Evolutionary conservation across 2,113 vertebrate genomes (phyloP).

Genomic region (Neomonachus schauinslandi): DNA sequence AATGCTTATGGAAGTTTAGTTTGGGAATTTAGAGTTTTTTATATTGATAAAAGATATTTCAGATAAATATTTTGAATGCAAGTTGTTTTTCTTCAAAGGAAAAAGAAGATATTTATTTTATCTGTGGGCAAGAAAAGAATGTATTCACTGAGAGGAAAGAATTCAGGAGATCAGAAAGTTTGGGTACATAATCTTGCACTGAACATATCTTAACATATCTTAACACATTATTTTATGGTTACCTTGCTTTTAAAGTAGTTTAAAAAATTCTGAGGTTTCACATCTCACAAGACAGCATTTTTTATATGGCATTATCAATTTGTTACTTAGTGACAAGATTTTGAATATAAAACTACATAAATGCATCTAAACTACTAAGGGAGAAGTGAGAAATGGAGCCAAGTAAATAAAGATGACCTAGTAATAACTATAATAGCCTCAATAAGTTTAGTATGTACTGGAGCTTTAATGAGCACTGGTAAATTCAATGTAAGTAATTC

Average conservation of each 20-base stretch:
- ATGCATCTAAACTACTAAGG: not conserved
- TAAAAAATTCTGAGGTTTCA: not conserved
- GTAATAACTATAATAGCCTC: not conserved
- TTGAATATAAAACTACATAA: not conserved
- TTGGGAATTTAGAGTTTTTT: not conserved
- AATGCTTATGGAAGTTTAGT: not conserved
- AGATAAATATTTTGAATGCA: not conserved
- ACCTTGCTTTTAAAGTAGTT: not conserved
- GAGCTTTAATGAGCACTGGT: not conserved
- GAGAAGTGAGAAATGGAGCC: not conserved
- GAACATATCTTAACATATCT: not conserved
- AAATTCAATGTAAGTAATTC: not conserved
- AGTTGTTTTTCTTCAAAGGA: not conserved
- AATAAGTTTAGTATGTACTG: not conserved
- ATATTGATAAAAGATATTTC: not conserved
- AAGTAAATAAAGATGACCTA: not conserved
- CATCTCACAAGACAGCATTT: not conserved
- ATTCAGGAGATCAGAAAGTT: not conserved
- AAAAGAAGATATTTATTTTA: not conserved
- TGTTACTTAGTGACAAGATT: not conserved
- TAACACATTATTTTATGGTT: not conserved
- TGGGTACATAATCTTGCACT: not conserved
- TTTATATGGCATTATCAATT: not conserved
- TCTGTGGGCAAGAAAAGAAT: not conserved
- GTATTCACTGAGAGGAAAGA: not conserved